phyloP scores from a whole-genome alignment of 2,113 vertebrate genomes.

The Ginglymostoma cirratum region DNA sequence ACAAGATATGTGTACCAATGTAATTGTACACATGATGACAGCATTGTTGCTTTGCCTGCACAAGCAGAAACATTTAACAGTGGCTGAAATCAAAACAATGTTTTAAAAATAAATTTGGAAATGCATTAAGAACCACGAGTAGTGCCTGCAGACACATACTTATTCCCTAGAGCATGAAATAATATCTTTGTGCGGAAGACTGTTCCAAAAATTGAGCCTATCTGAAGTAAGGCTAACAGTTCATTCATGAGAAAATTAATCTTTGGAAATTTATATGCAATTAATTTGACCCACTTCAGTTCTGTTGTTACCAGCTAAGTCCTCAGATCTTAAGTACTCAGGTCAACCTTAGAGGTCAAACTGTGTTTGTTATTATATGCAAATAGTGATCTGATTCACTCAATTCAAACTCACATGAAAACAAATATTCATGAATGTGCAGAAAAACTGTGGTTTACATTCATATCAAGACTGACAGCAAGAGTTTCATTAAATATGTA shows the following conservation, averaged over 20 bases:
- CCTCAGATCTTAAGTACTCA: background rate
- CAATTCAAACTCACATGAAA: background rate
- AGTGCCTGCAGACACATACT: background rate
- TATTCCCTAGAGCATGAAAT: background rate
- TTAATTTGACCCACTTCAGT: background rate
- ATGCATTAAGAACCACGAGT: background rate
- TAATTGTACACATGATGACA: background rate
- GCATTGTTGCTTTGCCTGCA: background rate
- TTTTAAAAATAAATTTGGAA: background rate
- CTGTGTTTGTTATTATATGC: background rate
- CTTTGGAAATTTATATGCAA: background rate
- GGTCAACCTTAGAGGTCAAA: background rate
- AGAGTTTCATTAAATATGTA: no score
- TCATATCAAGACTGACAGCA: background rate
- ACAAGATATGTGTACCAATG: background rate
- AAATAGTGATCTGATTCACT: background rate
- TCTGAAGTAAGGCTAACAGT: background rate
- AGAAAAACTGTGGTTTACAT: background rate
- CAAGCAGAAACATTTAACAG: background rate
- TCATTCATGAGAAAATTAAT: constrained; percentile 1
- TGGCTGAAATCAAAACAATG: background rate
- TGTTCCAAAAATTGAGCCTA: background rate
- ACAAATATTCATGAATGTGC: background rate
- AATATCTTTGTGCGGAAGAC: background rate
- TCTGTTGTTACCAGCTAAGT: background rate